A percentile compares a stretch with the other conserved stretches of the same genome.
These are phyloP conservation scores for Oophaga pumilio DNA, from an alignment of 2,113 vertebrate species.

Conservation along the genomic window DNA sequence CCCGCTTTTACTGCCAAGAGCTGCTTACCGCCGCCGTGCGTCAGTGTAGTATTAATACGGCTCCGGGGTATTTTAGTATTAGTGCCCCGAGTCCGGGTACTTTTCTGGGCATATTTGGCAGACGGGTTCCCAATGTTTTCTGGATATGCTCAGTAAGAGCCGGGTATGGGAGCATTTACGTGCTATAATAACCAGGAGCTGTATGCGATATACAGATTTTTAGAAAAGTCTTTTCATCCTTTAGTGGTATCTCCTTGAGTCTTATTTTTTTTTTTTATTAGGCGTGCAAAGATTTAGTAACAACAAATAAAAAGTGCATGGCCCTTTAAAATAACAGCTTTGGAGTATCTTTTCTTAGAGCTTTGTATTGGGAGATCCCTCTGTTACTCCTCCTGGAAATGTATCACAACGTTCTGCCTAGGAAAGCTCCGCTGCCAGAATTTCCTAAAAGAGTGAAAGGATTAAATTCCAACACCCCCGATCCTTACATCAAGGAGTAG, in stretches of 20 bases:
- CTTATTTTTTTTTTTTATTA: too few species aligned
- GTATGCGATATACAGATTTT: not conserved
- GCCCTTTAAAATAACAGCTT: too few species aligned
- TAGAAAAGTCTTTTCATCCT: not conserved
- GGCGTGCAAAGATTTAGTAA: too few species aligned
- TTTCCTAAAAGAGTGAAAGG: too few species aligned
- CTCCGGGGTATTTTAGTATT: constrained; percentile 39
- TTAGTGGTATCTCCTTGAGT: not conserved
- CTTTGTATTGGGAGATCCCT: too few species aligned
- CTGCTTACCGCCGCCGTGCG: constrained; percentile 30
- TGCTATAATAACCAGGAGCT: constrained; percentile 47
- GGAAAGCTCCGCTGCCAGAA: too few species aligned
- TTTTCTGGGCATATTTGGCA: constrained; percentile 3
- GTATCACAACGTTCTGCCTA: too few species aligned
- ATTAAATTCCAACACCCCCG: too few species aligned
- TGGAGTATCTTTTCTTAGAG: too few species aligned
- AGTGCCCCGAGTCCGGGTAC: not conserved
- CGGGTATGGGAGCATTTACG: not conserved
- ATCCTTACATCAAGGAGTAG: too few species aligned
- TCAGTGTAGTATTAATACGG: not conserved
- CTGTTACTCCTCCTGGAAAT: too few species aligned
- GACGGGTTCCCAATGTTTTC: constrained; percentile 4
- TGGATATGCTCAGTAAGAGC: constrained; percentile 19
- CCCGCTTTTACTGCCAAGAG: constrained; percentile 35
- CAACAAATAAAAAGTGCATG: too few species aligned